phyloP scores from a whole-genome alignment of 2,113 vertebrate genomes.

The Odontophorus gujanensis region DNA sequence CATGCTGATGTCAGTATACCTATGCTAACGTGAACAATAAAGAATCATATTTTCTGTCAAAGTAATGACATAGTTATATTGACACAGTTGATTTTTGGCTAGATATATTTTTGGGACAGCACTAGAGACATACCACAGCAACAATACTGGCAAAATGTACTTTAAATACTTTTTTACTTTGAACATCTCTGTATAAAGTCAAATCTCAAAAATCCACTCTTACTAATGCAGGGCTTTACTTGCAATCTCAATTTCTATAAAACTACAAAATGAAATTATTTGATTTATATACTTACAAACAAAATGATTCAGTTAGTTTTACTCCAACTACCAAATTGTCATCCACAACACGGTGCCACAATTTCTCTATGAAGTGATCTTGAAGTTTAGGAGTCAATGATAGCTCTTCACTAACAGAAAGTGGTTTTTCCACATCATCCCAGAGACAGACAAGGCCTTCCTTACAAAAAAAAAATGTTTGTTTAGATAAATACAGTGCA shows the following conservation, averaged over 20 bases:
- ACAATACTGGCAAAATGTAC: not conserved
- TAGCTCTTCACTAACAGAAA: constrained; percentile 56
- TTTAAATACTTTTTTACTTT: not conserved
- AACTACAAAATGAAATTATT: not conserved
- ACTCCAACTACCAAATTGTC: constrained; percentile 88
- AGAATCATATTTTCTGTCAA: not conserved
- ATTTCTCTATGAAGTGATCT: constrained; percentile 77
- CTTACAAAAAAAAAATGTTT: constrained; percentile 73
- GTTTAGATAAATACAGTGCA: constrained; percentile 22
- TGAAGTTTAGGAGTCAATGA: constrained; percentile 34
- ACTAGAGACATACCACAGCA: not conserved
- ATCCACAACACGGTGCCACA: constrained; percentile 87
- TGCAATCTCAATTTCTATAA: not conserved
- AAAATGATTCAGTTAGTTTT: constrained; percentile 74
- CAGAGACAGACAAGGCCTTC: constrained; percentile 88
- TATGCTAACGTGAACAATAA: not conserved
- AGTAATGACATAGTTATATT: not conserved
- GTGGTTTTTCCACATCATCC: constrained; percentile 81
- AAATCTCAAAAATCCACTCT: not conserved
- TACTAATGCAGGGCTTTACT: not conserved
- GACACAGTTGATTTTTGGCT: not conserved
- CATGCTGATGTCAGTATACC: not conserved
- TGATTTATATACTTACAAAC: constrained; percentile 79
- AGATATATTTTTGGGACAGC: not conserved
- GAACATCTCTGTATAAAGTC: no score